A percentile compares a stretch with the other conserved stretches of the same genome.
phyloP scores from a whole-genome alignment of 2,113 vertebrate genomes.

The Opisthocomus hoazin region DNA sequence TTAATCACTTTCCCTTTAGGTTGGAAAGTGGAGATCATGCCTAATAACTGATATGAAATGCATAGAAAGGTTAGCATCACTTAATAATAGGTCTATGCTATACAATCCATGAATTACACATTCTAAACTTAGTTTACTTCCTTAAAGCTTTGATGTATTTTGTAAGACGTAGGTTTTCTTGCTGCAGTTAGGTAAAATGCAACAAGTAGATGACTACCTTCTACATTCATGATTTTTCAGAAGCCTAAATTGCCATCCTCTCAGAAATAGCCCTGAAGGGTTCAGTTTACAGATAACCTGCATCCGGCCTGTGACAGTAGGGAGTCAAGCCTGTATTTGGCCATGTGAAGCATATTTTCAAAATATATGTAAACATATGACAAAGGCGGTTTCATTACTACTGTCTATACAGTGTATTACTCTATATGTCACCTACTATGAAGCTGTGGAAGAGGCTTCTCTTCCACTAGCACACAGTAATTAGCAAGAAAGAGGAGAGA shows the following conservation, averaged over 20 bases:
- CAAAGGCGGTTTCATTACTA: not conserved
- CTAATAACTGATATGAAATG: not conserved
- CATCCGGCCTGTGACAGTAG: not conserved
- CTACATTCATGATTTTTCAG: not conserved
- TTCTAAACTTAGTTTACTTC: not conserved
- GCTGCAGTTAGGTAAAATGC: not conserved
- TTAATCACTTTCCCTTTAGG: not conserved
- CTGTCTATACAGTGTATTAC: not conserved
- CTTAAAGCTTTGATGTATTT: not conserved
- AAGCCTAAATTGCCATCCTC: not conserved
- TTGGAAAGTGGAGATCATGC: not conserved
- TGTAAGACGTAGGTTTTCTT: not conserved
- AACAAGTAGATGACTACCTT: not conserved
- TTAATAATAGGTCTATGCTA: not conserved
- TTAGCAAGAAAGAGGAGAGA: not conserved
- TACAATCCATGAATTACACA: not conserved
- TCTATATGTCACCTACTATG: not conserved
- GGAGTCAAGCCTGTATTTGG: not conserved
- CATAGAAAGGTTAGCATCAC: not conserved
- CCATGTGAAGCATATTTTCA: not conserved
- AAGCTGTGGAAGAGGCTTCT: not conserved
- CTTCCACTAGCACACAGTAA: not conserved
- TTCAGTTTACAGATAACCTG: not conserved
- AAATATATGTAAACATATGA: not conserved
- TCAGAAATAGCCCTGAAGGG: not conserved